These are phyloP conservation scores for Fulmarus glacialis DNA, from an alignment of 2,113 vertebrate genomes.

Conservation along the genomic window DNA sequence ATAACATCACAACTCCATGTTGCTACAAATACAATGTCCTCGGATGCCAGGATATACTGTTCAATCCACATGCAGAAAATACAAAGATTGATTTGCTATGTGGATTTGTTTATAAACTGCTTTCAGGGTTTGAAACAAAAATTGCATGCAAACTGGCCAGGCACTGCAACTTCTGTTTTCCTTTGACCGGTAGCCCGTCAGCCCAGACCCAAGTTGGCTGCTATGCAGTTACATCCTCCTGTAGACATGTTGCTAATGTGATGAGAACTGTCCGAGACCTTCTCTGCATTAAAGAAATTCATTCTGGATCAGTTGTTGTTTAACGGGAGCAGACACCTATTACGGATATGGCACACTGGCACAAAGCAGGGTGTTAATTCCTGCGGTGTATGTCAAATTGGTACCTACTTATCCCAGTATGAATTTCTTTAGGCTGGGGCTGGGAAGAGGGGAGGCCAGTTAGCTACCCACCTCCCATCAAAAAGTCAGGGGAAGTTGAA, in stretches of 20 bases:
- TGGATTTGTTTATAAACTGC: not conserved
- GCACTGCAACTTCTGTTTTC: not conserved
- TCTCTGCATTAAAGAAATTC: not conserved
- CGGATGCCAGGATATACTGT: not conserved
- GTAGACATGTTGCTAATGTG: not conserved
- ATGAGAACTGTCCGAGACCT: not conserved
- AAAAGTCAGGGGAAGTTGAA: not conserved
- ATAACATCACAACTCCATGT: not conserved
- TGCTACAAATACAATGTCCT: not conserved
- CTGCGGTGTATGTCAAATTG: not conserved
- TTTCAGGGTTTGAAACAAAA: not conserved
- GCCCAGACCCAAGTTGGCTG: not conserved
- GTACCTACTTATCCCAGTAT: not conserved
- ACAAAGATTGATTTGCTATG: not conserved
- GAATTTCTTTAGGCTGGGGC: not conserved
- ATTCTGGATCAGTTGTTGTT: not conserved
- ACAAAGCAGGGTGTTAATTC: not conserved
- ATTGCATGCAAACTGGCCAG: not conserved
- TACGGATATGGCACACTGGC: not conserved
- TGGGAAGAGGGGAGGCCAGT: not conserved
- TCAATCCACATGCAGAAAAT: not conserved
- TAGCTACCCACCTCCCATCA: not conserved
- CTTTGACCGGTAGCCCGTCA: not conserved
- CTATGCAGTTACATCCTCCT: not conserved
- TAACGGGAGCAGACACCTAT: not conserved